Base-by-base conservation (phyloP, 2,888 invertebrate genomes). In the Eupithecia tripunctaria region DNA sequence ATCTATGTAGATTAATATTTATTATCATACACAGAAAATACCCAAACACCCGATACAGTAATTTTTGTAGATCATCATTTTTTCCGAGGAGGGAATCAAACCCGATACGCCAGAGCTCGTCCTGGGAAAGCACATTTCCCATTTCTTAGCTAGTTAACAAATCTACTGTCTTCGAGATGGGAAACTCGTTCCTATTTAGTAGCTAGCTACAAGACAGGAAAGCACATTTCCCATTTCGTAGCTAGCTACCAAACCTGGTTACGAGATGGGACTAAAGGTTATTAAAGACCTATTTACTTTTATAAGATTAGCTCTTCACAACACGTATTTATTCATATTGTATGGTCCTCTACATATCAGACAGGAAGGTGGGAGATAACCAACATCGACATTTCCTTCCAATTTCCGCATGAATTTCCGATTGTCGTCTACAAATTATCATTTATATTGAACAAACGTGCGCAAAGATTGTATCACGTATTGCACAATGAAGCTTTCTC, bases 401-500 rank as follows among this genome's bases (percentile, higher is more conserved):
- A 25, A 56, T 56, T 25, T 56, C 12, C 56, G 51, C 51, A 51
- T 8, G 21, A n/a, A 25, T 56, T 60, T 60, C 60, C 60, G 18
- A 29, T 60, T 60, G 29, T 29, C 27, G 29, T 27, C 15, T 29
- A 60, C 29, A 70, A 63, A 62, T 38, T 67, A 68, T 60, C 25
- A 43, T 18, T 59, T 67, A 27, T 70, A 60, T 72, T 29, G 70
- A 43, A 38, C 51, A 71, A 66, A 71, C 67, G 18, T 67, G 51
- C 41, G 32, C 43, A 62, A 21, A 67, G 27, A 62, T 76, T 79
- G 76, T 76, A 70, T 78, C 74, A 78, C 41, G 29, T 27, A 66
- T 79, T 79, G 66, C 77, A 77, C 71, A 79, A 79, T 78, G 56
- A 25, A 71, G 72, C 79, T 78, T 78, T 79, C 78, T 79, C 79